phyloP scores from a whole-genome alignment of 2,113 vertebrate genomes.

The Tyto alba region DNA sequence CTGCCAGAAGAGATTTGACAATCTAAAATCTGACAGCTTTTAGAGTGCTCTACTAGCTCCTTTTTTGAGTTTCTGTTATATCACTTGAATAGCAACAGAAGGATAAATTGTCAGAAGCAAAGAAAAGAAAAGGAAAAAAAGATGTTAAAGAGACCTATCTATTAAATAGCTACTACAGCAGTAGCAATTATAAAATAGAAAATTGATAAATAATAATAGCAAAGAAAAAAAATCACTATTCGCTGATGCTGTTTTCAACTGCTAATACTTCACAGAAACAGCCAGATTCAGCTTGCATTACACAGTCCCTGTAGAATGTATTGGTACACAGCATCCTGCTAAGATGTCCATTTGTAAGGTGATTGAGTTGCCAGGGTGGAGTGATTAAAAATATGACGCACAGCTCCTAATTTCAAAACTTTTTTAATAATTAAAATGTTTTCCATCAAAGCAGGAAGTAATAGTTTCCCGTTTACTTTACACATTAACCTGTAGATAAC shows the following conservation, averaged over 20 bases:
- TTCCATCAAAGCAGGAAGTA: neutral
- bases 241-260: neutral
- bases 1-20: neutral
- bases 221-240: neutral
- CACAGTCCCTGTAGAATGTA: rapidly evolving
- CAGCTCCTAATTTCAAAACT: neutral
- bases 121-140: neutral
- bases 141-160: neutral
- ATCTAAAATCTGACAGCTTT: conserved; percentile 8
- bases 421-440: neutral
- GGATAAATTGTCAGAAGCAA: neutral
- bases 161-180: neutral
- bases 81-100: neutral
- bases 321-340: neutral
- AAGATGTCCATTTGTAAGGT: neutral
- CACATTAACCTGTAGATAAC: neutral
- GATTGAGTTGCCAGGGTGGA: neutral
- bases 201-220: neutral
- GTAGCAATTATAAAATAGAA: neutral
- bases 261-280: neutral
- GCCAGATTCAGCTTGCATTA: neutral
- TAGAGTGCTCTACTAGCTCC: neutral
- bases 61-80: neutral
- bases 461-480: neutral
- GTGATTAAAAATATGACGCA: neutral